Evolutionary conservation across 2,888 invertebrate genomes (phyloP).

Genomic region (Chloroclystis v-ata): DNA sequence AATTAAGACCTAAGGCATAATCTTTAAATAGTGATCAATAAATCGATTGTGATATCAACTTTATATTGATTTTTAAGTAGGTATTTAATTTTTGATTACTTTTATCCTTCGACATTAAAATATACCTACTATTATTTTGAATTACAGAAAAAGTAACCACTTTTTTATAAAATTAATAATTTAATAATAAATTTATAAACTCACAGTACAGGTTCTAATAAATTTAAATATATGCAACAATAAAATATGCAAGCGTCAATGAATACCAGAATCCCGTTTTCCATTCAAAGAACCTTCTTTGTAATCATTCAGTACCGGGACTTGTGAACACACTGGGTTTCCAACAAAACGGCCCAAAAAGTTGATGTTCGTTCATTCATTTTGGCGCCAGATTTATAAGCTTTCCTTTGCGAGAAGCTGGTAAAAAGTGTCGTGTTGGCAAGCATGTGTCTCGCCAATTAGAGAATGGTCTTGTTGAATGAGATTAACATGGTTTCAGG

Average conservation of each 20-base stretch:
- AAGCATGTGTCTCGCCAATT: conserved; percentile 1
- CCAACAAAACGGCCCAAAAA: conserved; percentile 53
- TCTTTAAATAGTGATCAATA: neutral
- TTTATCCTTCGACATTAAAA: too few relatives aligned
- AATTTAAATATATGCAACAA: neutral
- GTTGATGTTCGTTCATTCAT: conserved; percentile 61
- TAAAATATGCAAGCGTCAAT: conserved; percentile 7
- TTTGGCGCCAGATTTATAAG: conserved; percentile 73
- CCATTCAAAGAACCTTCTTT: conserved; percentile 38
- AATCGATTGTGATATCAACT: too few relatives aligned
- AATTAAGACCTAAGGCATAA: neutral
- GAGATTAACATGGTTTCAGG: too few relatives aligned
- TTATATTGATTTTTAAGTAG: too few relatives aligned
- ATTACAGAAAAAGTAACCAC: too few relatives aligned
- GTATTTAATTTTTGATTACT: too few relatives aligned
- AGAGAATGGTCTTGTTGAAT: neutral
- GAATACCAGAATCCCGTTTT: conserved; percentile 27
- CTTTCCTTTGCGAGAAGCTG: conserved; percentile 60
- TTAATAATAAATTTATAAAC: too few relatives aligned
- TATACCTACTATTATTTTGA: too few relatives aligned
- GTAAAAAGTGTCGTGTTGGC: conserved; percentile 55
- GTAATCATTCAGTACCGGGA: conserved; percentile 38
- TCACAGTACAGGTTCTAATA: too few relatives aligned
- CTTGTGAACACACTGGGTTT: conserved; percentile 46
- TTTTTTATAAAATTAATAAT: too few relatives aligned